Percentiles rank a stretch among this genome's conserved stretches.
Conservation (phyloP, 2,888 invertebrate species). For the Zygogramma bicolorata region DNA sequence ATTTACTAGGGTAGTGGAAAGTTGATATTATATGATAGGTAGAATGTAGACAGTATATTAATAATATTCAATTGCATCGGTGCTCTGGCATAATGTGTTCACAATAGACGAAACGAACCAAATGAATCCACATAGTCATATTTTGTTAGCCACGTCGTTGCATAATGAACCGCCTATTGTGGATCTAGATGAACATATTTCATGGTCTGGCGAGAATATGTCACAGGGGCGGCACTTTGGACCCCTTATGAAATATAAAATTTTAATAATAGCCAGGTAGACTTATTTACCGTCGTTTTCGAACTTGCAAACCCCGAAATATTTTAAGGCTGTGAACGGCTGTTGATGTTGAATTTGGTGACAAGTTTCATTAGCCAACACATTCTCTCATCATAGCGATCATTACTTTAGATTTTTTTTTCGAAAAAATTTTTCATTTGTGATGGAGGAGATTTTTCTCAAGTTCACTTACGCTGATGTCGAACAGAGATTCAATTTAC, state of each 20-base stretch:
- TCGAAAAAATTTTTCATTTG: too few relatives aligned
- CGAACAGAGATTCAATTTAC: too few relatives aligned
- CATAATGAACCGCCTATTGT: slow-evolving; percentile 32
- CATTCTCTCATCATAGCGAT: too few relatives aligned
- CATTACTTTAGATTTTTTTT: too few relatives aligned
- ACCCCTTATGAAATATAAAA: background rate
- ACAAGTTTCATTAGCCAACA: too few relatives aligned
- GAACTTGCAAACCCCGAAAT: too few relatives aligned
- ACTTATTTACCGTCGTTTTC: too few relatives aligned
- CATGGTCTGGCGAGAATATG: slow-evolving; percentile 10
- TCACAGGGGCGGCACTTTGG: background rate
- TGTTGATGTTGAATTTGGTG: too few relatives aligned
- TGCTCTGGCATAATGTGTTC: slow-evolving; percentile 26
- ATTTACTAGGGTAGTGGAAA: background rate
- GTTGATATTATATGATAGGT: slow-evolving; percentile 17
- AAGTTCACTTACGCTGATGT: too few relatives aligned
- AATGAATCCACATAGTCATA: slow-evolving; percentile 29
- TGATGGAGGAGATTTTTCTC: too few relatives aligned
- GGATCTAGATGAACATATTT: slow-evolving; percentile 32
- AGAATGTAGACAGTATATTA: background rate
- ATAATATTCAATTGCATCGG: slow-evolving; percentile 11
- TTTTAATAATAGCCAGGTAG: too few relatives aligned
- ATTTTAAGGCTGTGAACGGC: too few relatives aligned
- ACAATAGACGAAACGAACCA: slow-evolving; percentile 31
- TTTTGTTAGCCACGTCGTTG: slow-evolving; percentile 28